Conservation (phyloP, 1,140 invertebrate species). For the Cepaea nemoralis region DNA sequence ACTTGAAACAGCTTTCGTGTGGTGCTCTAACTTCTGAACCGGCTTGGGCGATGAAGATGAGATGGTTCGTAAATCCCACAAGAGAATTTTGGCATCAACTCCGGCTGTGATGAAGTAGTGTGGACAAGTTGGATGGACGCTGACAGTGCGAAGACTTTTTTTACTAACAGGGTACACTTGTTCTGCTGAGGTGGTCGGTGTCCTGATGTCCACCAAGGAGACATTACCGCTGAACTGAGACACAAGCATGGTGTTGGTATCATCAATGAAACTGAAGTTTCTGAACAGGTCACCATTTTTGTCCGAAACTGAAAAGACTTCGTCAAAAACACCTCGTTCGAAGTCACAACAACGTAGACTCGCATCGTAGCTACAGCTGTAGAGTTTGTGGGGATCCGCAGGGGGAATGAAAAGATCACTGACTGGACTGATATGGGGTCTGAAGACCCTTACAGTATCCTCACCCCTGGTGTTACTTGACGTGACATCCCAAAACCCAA, state of each 20-base stretch:
- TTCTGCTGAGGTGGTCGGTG: constrained; percentile 50
- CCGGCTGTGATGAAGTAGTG: constrained; percentile 58
- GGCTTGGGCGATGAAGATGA: constrained; percentile 17
- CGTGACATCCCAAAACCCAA: constrained; percentile 67
- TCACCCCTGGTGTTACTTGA: constrained; percentile 40
- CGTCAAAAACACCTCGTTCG: constrained; percentile 58
- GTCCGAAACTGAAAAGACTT: constrained; percentile 48
- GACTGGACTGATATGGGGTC: constrained; percentile 60
- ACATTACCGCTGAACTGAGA: constrained; percentile 61
- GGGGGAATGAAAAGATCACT: constrained; percentile 50
- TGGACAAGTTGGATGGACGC: constrained; percentile 55
- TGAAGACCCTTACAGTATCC: constrained; percentile 56
- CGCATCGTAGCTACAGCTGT: constrained; percentile 64
- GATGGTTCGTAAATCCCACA: constrained; percentile 32
- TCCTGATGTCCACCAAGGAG: constrained; percentile 59
- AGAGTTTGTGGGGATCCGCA: constrained; percentile 45
- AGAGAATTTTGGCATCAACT: background rate
- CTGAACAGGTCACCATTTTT: constrained; percentile 58
- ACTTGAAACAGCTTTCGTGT: constrained; percentile 30
- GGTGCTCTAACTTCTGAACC: background rate
- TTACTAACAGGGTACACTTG: constrained; percentile 48
- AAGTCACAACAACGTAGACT: constrained; percentile 60
- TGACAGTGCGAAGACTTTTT: constrained; percentile 57
- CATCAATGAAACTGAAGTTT: constrained; percentile 58
- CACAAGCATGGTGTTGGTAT: constrained; percentile 53